These are phyloP conservation scores for Fringilla coelebs DNA, from an alignment of 2,797 vertebrate species.

Conservation along the genomic window DNA sequence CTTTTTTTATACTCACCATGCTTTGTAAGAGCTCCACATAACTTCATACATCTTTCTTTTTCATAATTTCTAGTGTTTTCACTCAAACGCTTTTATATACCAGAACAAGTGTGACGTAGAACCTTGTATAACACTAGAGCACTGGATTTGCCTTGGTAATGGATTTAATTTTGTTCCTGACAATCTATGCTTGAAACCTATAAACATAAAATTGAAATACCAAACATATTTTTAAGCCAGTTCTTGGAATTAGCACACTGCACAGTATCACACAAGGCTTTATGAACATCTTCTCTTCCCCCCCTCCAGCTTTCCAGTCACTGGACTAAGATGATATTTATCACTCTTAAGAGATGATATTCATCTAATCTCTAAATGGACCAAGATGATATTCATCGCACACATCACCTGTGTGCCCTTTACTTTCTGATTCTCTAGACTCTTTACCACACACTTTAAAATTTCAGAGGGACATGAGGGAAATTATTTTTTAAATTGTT, in stretches of 20 bases:
- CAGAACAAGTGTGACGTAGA: not conserved
- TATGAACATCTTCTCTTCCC: not conserved
- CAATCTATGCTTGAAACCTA: not conserved
- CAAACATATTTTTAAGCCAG: not conserved
- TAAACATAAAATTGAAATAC: slow-evolving; percentile 57
- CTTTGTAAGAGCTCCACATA: not conserved
- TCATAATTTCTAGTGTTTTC: not conserved
- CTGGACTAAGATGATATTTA: not conserved
- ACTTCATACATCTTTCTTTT: not conserved
- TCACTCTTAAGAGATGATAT: not conserved
- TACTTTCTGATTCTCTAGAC: not conserved
- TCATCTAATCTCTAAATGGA: no score
- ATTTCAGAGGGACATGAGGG: not conserved
- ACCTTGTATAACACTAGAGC: slow-evolving; percentile 5
- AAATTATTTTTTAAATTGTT: not conserved
- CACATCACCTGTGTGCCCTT: not conserved
- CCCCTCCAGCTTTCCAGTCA: not conserved
- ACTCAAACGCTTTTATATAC: not conserved
- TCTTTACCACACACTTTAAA: not conserved
- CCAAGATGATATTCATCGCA: not conserved
- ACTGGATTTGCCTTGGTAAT: slow-evolving; percentile 40
- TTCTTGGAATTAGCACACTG: slow-evolving; percentile 9
- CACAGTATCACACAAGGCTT: not conserved
- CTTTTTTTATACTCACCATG: not conserved
- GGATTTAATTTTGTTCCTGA: slow-evolving; percentile 23